Base-by-base conservation (phyloP, 2,888 invertebrate genomes). In the Aphrophora alni region DNA sequence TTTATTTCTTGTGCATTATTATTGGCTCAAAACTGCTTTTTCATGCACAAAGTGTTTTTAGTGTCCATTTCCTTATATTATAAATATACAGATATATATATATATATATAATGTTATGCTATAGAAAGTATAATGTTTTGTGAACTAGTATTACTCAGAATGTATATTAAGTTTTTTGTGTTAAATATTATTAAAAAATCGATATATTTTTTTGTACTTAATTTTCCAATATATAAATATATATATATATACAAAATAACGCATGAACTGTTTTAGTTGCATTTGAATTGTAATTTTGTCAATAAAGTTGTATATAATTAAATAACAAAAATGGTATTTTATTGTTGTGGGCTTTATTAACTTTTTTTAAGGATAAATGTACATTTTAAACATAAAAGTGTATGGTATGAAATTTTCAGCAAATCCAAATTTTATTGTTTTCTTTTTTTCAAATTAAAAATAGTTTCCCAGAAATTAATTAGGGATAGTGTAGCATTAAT, bases 121-220 rank as follows among this genome's bases (percentile, higher is more conserved):
- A 59, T 59, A 59, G 21, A 21, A 12, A 59, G 2, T 14, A 17
- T 44, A 21, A 59, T 59, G 59, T 21, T 21, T 21, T 59, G n/a
- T 59, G 59, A 21, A 59, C 21, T 59, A 59, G 59, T 59, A 59
- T 59, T 21, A 59, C 14, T 21, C 59, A 59, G 59, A 59, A 59
- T 59, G 59, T 59, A 59, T 59, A 59, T 59, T 59, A 21, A 21
- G n/a, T 21, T 59, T 59, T 59, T 21, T 21, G n/a, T 21, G 59
- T 59, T 21, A 33, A 33, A 5, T 33, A 33, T 33, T 33, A 21
- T 21, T 21, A 59, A n/a, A 59, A 59, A 59, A 5, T 21, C 12
- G 38, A 26, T 38, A 71, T 77, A 78, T 72, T 78, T 78, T 78
- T 78, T 78, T 78, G 78, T 78, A 78, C 78, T 78, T 78, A 78